Conservation (phyloP, 2,888 invertebrate species). For the Polyploca ridens region DNA sequence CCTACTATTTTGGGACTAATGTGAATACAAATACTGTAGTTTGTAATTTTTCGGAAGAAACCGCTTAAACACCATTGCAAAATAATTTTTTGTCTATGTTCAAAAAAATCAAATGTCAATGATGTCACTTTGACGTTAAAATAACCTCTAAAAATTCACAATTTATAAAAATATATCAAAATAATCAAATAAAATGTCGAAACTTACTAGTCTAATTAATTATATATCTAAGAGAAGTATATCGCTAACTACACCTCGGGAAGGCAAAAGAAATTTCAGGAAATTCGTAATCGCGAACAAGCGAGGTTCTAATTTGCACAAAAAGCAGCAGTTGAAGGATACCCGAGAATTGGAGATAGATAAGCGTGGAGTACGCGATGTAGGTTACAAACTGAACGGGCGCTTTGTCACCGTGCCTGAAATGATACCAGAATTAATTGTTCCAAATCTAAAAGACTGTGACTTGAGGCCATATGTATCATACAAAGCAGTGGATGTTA, state of each 20-base stretch:
- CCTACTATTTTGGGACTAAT: too few relatives aligned
- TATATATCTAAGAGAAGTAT: slow-evolving; percentile 65
- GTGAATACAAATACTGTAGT: too few relatives aligned
- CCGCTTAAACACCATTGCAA: too few relatives aligned
- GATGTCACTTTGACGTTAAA: background rate
- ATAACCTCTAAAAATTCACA: slow-evolving; percentile 39
- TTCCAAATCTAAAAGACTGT: slow-evolving; percentile 94
- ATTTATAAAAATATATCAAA: slow-evolving; percentile 13
- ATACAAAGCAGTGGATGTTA: slow-evolving; percentile 90
- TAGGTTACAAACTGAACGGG: slow-evolving; percentile 84
- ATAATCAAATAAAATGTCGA: slow-evolving; percentile 61
- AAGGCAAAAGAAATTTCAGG: slow-evolving; percentile 92
- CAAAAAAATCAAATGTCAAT: too few relatives aligned
- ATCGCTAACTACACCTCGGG: slow-evolving; percentile 63
- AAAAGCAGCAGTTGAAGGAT: slow-evolving; percentile 83
- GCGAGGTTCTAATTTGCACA: slow-evolving; percentile 88
- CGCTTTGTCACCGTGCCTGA: slow-evolving; percentile 89
- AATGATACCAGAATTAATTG: slow-evolving; percentile 96
- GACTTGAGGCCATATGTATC: slow-evolving; percentile 97
- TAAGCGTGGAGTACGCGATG: slow-evolving; percentile 88
- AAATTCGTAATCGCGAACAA: slow-evolving; percentile 92
- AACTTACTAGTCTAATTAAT: slow-evolving; percentile 60
- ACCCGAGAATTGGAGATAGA: slow-evolving; percentile 88
- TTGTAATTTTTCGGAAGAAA: too few relatives aligned
- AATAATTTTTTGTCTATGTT: too few relatives aligned